Conservation (phyloP, 2,888 invertebrate genomes). For the Mythimna albipuncta region DNA sequence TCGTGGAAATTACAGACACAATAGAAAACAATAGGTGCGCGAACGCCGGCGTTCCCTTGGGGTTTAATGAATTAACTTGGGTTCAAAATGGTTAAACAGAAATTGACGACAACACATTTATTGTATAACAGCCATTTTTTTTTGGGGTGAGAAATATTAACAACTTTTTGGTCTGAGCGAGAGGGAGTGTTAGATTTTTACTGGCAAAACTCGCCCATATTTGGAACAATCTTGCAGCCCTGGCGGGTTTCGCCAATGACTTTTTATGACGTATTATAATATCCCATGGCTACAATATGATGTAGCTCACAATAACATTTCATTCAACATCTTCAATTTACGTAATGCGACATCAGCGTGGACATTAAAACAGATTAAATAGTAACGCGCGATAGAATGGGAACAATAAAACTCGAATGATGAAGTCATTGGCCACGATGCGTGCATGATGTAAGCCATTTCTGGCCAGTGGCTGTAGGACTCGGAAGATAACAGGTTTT, state of each 20-base stretch:
- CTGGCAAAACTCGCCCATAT: too few relatives aligned
- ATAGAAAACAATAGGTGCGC: too few relatives aligned
- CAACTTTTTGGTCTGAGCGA: too few relatives aligned
- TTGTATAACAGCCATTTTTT: not conserved
- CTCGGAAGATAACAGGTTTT: constrained; percentile 57
- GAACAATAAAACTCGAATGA: constrained; percentile 66
- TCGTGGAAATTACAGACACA: too few relatives aligned
- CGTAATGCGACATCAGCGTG: constrained; percentile 27
- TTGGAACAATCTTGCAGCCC: too few relatives aligned
- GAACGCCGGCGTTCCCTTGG: too few relatives aligned
- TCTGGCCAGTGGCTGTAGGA: constrained; percentile 43
- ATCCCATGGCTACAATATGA: not conserved
- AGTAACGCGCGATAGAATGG: constrained; percentile 41
- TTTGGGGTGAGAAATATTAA: too few relatives aligned
- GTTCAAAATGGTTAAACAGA: not conserved
- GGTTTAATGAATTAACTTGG: not conserved
- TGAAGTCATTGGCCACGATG: constrained; percentile 72
- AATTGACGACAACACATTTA: not conserved
- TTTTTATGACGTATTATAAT: not conserved
- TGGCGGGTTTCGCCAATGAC: too few relatives aligned
- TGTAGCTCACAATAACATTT: constrained; percentile 9
- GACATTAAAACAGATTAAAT: constrained; percentile 42
- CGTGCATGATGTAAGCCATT: constrained; percentile 66
- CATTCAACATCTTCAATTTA: constrained; percentile 30
- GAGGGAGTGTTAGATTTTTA: too few relatives aligned